Evolutionary conservation across 1,140 invertebrate genomes (phyloP).

Genomic region (Drosophila takahashii): DNA sequence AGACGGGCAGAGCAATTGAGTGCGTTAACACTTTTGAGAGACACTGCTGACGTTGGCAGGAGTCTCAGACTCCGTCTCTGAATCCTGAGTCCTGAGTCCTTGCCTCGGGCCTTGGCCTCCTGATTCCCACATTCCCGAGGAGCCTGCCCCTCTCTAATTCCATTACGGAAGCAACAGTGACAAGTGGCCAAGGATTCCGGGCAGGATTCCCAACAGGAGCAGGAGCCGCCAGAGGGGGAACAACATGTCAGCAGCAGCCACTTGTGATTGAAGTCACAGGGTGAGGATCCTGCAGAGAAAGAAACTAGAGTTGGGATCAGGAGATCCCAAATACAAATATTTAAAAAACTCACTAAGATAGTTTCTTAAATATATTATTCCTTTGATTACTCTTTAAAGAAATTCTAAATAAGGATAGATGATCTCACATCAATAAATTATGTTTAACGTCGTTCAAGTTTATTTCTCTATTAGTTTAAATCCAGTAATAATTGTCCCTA

Average conservation of each 20-base stretch:
- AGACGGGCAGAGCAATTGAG: constrained; percentile 52
- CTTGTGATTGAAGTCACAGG: constrained; percentile 58
- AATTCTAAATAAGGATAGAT: no score
- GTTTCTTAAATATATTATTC: no score
- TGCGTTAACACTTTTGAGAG: constrained; percentile 78
- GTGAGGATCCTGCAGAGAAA: constrained; percentile 5
- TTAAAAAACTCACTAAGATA: no score
- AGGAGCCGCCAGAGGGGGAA: constrained; percentile 12
- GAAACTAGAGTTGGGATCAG: neutral
- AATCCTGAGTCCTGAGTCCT: constrained; percentile 6
- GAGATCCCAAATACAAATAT: no score
- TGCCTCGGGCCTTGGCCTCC: constrained; percentile 1
- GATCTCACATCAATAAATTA: no score
- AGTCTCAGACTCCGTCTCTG: constrained; percentile 10
- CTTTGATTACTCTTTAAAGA: no score
- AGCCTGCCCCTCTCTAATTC: constrained; percentile 60
- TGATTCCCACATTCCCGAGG: neutral
- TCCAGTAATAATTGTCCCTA: no score
- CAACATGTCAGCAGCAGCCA: constrained; percentile 53
- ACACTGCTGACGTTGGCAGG: constrained; percentile 57
- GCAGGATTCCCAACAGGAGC: constrained; percentile 4
- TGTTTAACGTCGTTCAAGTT: no score
- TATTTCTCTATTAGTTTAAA: no score
- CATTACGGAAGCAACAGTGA: constrained; percentile 82
- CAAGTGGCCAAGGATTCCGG: constrained; percentile 65